A percentile compares a stretch with the other conserved stretches of the same genome.
These are phyloP conservation scores for Tachystola acroxantha DNA, from an alignment of 2,888 invertebrate genomes.

Conservation along the genomic window DNA sequence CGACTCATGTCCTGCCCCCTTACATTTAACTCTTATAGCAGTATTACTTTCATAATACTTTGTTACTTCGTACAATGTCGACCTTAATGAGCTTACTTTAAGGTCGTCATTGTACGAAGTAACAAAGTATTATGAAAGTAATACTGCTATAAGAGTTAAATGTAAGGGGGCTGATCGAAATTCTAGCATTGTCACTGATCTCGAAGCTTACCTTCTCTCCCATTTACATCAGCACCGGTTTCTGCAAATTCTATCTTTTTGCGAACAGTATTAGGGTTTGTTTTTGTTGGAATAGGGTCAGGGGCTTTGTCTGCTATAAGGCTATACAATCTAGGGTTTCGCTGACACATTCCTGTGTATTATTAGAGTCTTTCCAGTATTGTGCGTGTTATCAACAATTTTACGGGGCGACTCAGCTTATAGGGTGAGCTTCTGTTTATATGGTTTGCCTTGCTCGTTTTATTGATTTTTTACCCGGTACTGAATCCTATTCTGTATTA, in stretches of 20 bases:
- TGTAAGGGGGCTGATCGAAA: slow-evolving; percentile 37
- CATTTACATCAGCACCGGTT: slow-evolving; percentile 9
- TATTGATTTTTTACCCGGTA: slow-evolving; percentile 34
- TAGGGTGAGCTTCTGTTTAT: slow-evolving; percentile 28
- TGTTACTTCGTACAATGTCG: no score
- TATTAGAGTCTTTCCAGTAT: slow-evolving; percentile 38
- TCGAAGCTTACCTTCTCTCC: slow-evolving; percentile 8
- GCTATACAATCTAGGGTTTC: slow-evolving; percentile 7
- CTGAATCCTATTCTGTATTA: no score
- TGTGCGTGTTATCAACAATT: slow-evolving; percentile 36
- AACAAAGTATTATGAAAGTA: no score
- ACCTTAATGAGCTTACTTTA: no score
- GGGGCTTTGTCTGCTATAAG: not conserved
- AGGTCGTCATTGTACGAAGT: no score
- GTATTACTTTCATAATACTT: no score
- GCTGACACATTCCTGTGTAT: slow-evolving; percentile 42
- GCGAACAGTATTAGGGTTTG: not conserved
- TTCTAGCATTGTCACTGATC: slow-evolving; percentile 33
- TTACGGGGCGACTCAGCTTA: slow-evolving; percentile 24
- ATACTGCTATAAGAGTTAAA: no score
- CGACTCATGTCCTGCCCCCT: no score
- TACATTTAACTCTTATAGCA: no score
- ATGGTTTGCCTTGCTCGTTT: slow-evolving; percentile 25
- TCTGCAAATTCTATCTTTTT: not conserved
- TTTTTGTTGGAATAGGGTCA: slow-evolving; percentile 1